Evolutionary conservation across 1,140 invertebrate genomes (phyloP).

Genomic region (Drosophila athabasca): DNA sequence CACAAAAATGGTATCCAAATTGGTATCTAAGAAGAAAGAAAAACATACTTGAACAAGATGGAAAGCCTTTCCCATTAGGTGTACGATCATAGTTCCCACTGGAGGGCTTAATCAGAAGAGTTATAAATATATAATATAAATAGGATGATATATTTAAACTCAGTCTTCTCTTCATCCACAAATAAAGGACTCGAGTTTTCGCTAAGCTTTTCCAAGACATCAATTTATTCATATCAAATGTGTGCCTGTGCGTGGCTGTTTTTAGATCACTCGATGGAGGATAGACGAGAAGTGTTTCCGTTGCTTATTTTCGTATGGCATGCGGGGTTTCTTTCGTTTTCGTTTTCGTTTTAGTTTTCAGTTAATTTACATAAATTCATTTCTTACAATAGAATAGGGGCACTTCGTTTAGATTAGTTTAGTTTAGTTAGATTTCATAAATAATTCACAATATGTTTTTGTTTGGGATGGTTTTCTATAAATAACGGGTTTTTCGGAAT

Average conservation of each 20-base stretch:
- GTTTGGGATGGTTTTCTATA: conserved; percentile 30
- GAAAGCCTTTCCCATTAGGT: too few relatives aligned
- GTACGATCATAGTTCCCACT: too few relatives aligned
- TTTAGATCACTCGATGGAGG: conserved; percentile 42
- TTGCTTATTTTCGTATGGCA: background rate
- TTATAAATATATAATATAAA: too few relatives aligned
- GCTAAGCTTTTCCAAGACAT: conserved; percentile 41
- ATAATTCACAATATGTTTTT: conserved; percentile 56
- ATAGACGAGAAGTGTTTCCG: conserved; percentile 2
- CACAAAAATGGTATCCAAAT: too few relatives aligned
- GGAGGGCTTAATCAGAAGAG: too few relatives aligned
- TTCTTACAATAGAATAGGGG: conserved; percentile 47
- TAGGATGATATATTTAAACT: too few relatives aligned
- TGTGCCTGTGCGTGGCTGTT: conserved; percentile 16
- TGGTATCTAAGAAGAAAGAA: too few relatives aligned
- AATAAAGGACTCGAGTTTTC: too few relatives aligned
- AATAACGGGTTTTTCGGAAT: conserved; percentile 47
- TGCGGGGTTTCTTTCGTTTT: background rate
- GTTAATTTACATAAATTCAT: conserved; percentile 55
- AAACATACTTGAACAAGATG: too few relatives aligned
- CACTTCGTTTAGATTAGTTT: conserved; percentile 47
- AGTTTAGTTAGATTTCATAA: conserved; percentile 60
- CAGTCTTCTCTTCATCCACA: too few relatives aligned
- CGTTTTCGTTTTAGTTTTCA: conserved; percentile 26
- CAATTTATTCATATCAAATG: conserved; percentile 60